Base-by-base conservation (phyloP, 64 coral and sea anemone genomes). In the Stichodactyla mertensii region DNA sequence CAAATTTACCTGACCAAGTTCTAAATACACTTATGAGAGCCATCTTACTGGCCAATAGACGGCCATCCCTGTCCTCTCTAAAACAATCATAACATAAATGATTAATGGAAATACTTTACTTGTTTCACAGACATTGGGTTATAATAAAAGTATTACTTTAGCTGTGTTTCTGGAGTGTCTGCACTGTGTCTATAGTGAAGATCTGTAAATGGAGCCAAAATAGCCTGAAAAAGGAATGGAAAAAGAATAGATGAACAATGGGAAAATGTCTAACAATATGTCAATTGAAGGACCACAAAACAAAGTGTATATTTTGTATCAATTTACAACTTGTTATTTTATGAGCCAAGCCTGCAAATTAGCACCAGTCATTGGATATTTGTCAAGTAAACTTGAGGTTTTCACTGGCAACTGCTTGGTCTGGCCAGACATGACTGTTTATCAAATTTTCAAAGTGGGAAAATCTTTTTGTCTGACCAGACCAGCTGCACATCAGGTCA, bases 161-260 rank as follows among this genome's bases (percentile, higher is more conserved):
- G 84, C 28, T 90, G 96, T 67, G 89, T 66, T 62, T 98, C 96
- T 12, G 96, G 88, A 52, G 92, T 95, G 14, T 99, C 96, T 31
- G 90, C 84, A 78, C 86, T 90, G 88, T 99, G 96, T 74, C 93
- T 92, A 82, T 99, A 99, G 77, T 99, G 93, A 20, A 99, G 89
- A 69, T 99, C 96, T 57, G 96, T 98, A 57, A 98, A 98, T 4
- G 95, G 95, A 60, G 95, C 95, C 82, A 98, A 81, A 80, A 98
- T 87, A 13, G 87, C 89, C 95, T 98, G 45, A 8, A 80, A 62
- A 57, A 14, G 45, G 7, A 57, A 80, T 52, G 58, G 71, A 64
- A 20, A 7, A 74, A 28, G 7, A 31, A 6, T 9, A 10, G 69
- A 74, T 0, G 23, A 31, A 31, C 24, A 31, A 11, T 74, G 69